Conservation (phyloP, 2,113 vertebrate species). For the Coregonus clupeaformis region DNA sequence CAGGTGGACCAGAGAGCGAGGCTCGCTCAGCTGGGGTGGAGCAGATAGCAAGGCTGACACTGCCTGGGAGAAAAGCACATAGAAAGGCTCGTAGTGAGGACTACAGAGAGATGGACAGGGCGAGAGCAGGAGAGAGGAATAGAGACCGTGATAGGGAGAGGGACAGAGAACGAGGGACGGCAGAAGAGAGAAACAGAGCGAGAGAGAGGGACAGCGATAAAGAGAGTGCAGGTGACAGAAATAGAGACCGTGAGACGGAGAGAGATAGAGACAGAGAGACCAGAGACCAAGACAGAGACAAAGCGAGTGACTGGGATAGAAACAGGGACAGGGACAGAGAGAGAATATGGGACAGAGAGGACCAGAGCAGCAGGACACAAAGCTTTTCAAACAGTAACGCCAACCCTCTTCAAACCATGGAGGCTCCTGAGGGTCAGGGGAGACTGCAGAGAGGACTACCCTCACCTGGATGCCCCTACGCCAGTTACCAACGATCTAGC, state of each 20-base stretch:
- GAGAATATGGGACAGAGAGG: slow-evolving; percentile 15
- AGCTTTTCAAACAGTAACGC: slow-evolving; percentile 50
- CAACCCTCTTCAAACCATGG: slow-evolving; percentile 34
- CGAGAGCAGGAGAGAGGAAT: slow-evolving; percentile 30
- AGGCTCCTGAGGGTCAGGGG: slow-evolving; percentile 27
- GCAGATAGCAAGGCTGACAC: slow-evolving; percentile 51
- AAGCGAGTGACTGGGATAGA: slow-evolving; percentile 9
- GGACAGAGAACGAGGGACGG: not conserved
- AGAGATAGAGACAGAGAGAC: not conserved
- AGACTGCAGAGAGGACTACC: slow-evolving; percentile 39
- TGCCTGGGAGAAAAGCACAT: slow-evolving; percentile 61
- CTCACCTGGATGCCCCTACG: slow-evolving; percentile 12
- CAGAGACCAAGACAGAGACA: slow-evolving; percentile 2
- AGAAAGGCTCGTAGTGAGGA: slow-evolving; percentile 77
- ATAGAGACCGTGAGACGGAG: slow-evolving; percentile 10
- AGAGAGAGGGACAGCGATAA: not conserved
- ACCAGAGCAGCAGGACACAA: slow-evolving; percentile 20
- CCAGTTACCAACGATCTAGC: slow-evolving; percentile 2
- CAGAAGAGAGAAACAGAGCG: not conserved
- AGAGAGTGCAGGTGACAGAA: not conserved
- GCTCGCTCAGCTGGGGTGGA: slow-evolving; percentile 53
- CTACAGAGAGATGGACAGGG: slow-evolving; percentile 55
- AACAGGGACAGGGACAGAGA: slow-evolving; percentile 21
- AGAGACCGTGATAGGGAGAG: slow-evolving; percentile 36
- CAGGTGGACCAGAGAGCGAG: slow-evolving; percentile 43